A percentile compares a stretch with the other conserved stretches of the same genome.
phyloP scores from a whole-genome alignment of 2,888 invertebrate species.

The Norana najaformis region DNA sequence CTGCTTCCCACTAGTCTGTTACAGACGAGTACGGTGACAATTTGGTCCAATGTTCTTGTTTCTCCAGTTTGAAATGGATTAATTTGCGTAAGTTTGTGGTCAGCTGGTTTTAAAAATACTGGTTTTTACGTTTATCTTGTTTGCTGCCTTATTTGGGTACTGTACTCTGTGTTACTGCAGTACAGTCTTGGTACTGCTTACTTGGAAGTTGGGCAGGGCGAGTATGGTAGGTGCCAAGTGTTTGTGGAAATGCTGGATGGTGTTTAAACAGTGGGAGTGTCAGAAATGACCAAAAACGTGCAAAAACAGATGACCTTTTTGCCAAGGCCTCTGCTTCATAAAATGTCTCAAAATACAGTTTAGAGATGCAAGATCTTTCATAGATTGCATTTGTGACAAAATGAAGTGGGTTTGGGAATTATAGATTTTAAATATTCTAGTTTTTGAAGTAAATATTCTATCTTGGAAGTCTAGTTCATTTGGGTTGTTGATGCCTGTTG shows the following conservation, averaged over 20 bases:
- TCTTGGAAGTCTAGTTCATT: no score
- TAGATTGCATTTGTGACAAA: neutral
- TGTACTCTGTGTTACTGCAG: neutral
- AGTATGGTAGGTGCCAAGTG: neutral
- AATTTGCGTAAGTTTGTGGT: conserved; percentile 13
- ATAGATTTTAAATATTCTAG: neutral
- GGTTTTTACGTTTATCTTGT: neutral
- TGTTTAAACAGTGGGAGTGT: neutral
- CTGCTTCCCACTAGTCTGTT: neutral
- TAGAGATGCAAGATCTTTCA: neutral
- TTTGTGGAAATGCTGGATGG: neutral
- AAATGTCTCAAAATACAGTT: neutral
- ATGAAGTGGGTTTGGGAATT: neutral
- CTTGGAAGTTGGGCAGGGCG: neutral
- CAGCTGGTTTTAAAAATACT: conserved; percentile 5
- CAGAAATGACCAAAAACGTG: neutral
- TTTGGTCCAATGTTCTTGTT: conserved; percentile 7
- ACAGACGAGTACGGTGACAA: neutral
- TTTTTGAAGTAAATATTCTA: no score
- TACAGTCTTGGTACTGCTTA: neutral
- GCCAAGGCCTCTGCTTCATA: neutral
- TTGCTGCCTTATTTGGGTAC: neutral
- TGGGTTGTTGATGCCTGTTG: no score
- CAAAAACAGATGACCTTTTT: neutral
- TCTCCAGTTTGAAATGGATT: conserved; percentile 13